Evolutionary conservation across 2,888 invertebrate genomes (phyloP).

Genomic region (Drosophila barbarae): DNA sequence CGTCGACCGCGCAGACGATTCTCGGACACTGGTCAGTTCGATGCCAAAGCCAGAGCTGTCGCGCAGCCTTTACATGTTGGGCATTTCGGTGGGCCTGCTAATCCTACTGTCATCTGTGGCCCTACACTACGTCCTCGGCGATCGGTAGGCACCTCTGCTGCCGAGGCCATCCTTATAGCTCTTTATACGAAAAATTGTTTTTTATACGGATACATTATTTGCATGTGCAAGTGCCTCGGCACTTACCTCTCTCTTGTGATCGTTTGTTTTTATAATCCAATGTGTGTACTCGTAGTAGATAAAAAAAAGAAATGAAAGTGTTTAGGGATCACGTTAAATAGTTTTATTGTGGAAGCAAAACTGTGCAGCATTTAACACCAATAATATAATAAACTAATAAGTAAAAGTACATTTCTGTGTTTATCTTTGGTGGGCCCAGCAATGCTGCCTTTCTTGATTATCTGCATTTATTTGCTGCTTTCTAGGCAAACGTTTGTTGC

Average conservation of each 20-base stretch:
- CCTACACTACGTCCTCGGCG: conserved; percentile 80
- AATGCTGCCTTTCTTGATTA: neutral
- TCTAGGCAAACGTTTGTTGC: neutral
- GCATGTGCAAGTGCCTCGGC: conserved; percentile 43
- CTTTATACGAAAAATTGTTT: conserved; percentile 25
- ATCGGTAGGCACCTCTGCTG: conserved; percentile 41
- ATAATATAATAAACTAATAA: conserved; percentile 64
- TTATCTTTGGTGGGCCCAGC: conserved; percentile 23
- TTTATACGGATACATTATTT: conserved; percentile 48
- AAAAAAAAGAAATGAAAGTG: conserved; percentile 43
- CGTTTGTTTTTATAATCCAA: conserved; percentile 67
- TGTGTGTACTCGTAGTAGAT: conserved; percentile 63
- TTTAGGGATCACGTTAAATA: conserved; percentile 69
- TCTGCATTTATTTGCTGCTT: neutral
- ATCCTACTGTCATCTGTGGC: conserved; percentile 83
- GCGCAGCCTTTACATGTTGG: conserved; percentile 81
- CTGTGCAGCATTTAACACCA: conserved; percentile 70
- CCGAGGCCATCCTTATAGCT: conserved; percentile 20
- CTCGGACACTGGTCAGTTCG: conserved; percentile 80
- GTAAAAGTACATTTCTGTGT: conserved; percentile 35
- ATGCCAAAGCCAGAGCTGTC: conserved; percentile 82
- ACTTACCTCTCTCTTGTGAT: conserved; percentile 64
- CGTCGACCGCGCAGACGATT: conserved; percentile 32
- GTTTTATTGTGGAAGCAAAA: conserved; percentile 67
- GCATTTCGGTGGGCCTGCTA: conserved; percentile 83